Base-by-base conservation (phyloP, 2,888 invertebrate species). In the Tridacna gigas region DNA sequence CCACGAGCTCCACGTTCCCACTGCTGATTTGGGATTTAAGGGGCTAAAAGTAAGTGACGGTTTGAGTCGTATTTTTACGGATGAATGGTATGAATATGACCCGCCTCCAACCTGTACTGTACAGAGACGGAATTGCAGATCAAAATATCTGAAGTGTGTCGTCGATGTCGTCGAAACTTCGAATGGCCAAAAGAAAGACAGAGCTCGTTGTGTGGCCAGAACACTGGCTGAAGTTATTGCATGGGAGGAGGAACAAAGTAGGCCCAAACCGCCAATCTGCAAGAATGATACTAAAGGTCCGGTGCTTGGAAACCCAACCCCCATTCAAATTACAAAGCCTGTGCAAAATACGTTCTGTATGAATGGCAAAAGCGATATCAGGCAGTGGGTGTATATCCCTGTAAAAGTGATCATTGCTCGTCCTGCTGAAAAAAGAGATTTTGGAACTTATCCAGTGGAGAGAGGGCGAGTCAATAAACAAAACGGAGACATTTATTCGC, bases 271-370 rank as follows among this genome's bases (percentile, higher is more conserved):
- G 7, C 48, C 61, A 28, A 56, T 77, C 56, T 45, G 69, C n/a
- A n/a, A 22, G n/a, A 47, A 28, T 61, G 13, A 20, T n/a, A 25
- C 60, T 13, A 61, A n/a, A 22, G 25, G 13, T 4, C 74, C 74
- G 5, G 18, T 45, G 26, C 20, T 47, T 4, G 56, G 22, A 22
- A 47, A 20, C 4, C 61, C n/a, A 18, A 51, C 74, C 22, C 75
- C 65, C 0, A 25, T 47, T n/a, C 28, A 28, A 15, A 22, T 69
- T 11, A 79, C 80, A 7, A 88, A 80, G 71, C 89, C 90, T 0
- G 82, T 88, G 20, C 93, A 93, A 81, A 93, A 93, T 73, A 89
- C 83, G 15, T 93, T 89, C 82, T 92, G 92, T 81, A 83, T 91
- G 28, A 89, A 92, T 76, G 90, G 91, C 11, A 83, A 85, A 45